Conservation (phyloP, 2,113 vertebrate genomes). For the Ictalurus furcatus region DNA sequence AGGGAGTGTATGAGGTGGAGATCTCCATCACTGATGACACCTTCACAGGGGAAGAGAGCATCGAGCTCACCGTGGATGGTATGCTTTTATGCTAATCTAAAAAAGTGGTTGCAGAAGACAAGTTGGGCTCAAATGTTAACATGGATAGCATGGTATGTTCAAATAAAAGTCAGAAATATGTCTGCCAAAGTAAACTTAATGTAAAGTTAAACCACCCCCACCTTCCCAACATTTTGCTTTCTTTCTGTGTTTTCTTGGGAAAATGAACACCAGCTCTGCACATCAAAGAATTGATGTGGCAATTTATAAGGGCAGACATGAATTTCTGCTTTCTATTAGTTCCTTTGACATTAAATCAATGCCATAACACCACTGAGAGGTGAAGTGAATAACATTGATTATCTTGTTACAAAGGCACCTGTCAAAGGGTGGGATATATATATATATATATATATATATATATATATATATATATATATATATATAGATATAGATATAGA, state of each 20-base stretch:
- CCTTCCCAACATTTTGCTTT: neutral
- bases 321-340: neutral
- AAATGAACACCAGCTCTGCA: neutral
- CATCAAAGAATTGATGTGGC: neutral
- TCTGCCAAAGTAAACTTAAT: neutral
- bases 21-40: slow-evolving; percentile 95
- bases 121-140: neutral
- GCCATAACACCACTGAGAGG: no score
- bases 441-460: no score
- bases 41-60: slow-evolving; percentile 89
- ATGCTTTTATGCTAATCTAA: slow-evolving; percentile 52
- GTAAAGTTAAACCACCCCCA: neutral
- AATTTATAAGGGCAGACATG: neutral
- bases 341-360: no score
- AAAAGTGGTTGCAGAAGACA: neutral
- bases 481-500: no score
- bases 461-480: no score
- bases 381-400: no score
- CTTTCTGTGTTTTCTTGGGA: neutral
- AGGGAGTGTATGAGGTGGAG: slow-evolving; percentile 91
- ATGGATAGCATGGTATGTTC: no score
- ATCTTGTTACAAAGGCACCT: no score
- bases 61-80: slow-evolving; percentile 94
- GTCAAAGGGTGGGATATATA: no score
- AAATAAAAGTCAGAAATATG: neutral